phyloP scores from a whole-genome alignment of 2,797 vertebrate species.

The Cossypha dichroa region DNA sequence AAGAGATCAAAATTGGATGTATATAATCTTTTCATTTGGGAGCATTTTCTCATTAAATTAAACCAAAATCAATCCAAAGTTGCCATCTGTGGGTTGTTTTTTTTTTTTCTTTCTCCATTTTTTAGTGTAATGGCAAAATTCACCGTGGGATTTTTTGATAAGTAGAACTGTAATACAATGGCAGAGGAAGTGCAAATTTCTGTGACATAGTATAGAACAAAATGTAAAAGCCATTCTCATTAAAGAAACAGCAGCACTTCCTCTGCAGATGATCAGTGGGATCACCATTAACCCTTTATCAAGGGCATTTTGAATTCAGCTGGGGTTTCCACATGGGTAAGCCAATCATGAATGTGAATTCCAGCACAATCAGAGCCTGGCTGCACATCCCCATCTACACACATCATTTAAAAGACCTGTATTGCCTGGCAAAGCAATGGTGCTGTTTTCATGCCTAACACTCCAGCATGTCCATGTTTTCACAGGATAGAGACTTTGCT shows the following conservation, averaged over 20 bases:
- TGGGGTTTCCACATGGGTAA: not conserved
- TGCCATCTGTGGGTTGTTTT: not conserved
- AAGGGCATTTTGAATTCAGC: not conserved
- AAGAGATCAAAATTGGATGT: not conserved
- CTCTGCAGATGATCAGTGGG: not conserved
- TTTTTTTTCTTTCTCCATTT: not conserved
- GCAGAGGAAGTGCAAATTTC: not conserved
- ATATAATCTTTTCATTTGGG: not conserved
- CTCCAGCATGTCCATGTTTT: not conserved
- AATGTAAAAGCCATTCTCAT: not conserved
- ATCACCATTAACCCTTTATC: not conserved
- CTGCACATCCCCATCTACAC: not conserved
- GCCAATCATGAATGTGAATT: not conserved
- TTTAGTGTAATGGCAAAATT: not conserved
- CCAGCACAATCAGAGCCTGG: not conserved
- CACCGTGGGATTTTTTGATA: not conserved
- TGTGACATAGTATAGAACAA: not conserved
- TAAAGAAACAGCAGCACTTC: not conserved
- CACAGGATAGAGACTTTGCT: not conserved
- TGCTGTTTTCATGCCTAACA: not conserved
- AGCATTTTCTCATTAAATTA: not conserved
- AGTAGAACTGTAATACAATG: not conserved
- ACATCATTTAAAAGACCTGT: not conserved
- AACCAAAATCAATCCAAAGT: not conserved
- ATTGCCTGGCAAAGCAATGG: not conserved